phyloP scores from a whole-genome alignment of 2,888 invertebrate genomes.

The Heliconius erato region DNA sequence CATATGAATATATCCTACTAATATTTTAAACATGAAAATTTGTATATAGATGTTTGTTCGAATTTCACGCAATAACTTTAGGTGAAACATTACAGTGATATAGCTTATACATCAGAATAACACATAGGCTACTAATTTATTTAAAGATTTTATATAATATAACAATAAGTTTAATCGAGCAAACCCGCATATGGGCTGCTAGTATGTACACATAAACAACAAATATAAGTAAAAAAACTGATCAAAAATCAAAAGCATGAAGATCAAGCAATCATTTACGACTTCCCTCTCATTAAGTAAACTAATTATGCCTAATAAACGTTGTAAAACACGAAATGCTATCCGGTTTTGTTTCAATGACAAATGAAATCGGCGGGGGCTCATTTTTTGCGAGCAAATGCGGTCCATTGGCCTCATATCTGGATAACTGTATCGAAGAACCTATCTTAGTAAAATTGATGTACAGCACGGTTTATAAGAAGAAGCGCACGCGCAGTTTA shows the following conservation, averaged over 20 bases:
- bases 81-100: too few species aligned
- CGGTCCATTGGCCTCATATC: constrained; percentile 58
- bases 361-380: constrained; percentile 49
- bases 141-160: too few species aligned
- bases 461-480: not conserved
- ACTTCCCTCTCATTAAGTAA: constrained; percentile 16
- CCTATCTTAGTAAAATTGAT: constrained; percentile 46
- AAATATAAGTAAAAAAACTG: not conserved
- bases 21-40: too few species aligned
- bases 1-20: too few species aligned
- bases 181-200: too few species aligned
- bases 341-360: constrained; percentile 43
- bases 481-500: not conserved
- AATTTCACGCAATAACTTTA: too few species aligned
- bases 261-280: not conserved
- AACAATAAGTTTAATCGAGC: too few species aligned
- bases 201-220: too few species aligned
- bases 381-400: constrained; percentile 53
- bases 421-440: constrained; percentile 59
- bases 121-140: too few species aligned
- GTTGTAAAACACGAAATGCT: constrained; percentile 32
- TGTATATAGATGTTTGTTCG: too few species aligned
- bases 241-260: not conserved
- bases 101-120: too few species aligned
- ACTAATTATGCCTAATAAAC: constrained; percentile 45